phyloP scores from a whole-genome alignment of 2,888 invertebrate genomes.

The Limnephilus rhombicus region DNA sequence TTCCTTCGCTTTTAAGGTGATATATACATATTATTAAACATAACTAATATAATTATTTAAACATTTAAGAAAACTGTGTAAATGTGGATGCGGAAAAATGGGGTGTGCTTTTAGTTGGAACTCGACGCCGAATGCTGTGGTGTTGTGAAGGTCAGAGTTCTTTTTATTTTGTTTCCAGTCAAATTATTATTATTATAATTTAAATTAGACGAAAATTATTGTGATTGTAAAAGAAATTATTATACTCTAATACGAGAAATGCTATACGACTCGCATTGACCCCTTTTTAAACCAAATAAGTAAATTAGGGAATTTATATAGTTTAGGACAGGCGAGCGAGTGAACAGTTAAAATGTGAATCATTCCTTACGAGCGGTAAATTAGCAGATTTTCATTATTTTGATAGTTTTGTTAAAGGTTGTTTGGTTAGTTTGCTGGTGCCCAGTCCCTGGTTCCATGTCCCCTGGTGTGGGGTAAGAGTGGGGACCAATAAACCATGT shows the following conservation, averaged over 20 bases:
- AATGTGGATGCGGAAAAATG: conserved; percentile 57
- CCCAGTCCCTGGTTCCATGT: neutral
- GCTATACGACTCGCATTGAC: conserved; percentile 60
- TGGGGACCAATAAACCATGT: neutral
- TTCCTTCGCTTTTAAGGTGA: conserved; percentile 66
- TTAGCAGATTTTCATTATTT: conserved; percentile 29
- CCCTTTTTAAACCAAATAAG: conserved; percentile 64
- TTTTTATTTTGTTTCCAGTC: conserved; percentile 63
- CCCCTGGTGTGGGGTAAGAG: too few species aligned
- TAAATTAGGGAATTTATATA: conserved; percentile 58
- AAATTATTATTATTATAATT: conserved; percentile 67
- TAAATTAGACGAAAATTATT: conserved; percentile 68
- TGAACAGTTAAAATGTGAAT: conserved; percentile 58
- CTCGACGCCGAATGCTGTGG: conserved; percentile 67
- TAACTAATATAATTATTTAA: conserved; percentile 61
- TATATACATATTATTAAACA: conserved; percentile 63
- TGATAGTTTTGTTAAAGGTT: conserved; percentile 10
- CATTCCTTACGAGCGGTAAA: conserved; percentile 61
- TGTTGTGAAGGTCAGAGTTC: conserved; percentile 63
- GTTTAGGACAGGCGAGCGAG: conserved; percentile 44
- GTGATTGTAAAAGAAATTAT: conserved; percentile 69
- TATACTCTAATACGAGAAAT: conserved; percentile 65
- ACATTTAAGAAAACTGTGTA: conserved; percentile 57
- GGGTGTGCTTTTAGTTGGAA: conserved; percentile 60
- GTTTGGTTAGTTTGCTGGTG: conserved; percentile 13